Evolutionary conservation across 2,113 vertebrate species (phyloP).

Genomic region (Thymallus thymallus): DNA sequence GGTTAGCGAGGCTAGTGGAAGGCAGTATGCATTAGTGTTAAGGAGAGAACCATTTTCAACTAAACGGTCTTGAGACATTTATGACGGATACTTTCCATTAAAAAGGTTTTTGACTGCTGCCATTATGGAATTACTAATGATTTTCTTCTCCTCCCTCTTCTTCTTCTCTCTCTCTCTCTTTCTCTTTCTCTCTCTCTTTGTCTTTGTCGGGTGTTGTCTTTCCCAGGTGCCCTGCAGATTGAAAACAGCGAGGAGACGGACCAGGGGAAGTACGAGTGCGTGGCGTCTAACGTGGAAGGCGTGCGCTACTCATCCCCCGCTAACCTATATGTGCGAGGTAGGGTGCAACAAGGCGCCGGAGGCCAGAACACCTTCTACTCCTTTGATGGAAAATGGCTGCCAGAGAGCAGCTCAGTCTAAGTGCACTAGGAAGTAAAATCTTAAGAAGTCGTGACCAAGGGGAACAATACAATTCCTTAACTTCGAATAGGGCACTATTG

Average conservation of each 20-base stretch:
- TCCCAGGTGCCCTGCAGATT: constrained; percentile 94
- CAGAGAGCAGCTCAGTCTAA: constrained; percentile 51
- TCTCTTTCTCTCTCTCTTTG: constrained; percentile 35
- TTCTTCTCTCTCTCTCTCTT: constrained; percentile 36
- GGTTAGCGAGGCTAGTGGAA: constrained; percentile 23
- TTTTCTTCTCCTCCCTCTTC: constrained; percentile 13
- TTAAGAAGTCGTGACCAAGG: constrained; percentile 45
- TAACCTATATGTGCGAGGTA: constrained; percentile 99
- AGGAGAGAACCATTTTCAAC: constrained; percentile 18
- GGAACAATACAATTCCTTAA: neutral
- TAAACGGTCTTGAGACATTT: no score
- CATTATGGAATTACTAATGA: constrained; percentile 56
- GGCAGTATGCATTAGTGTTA: constrained; percentile 34
- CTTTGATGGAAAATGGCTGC: constrained; percentile 42
- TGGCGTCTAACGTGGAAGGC: constrained; percentile 95
- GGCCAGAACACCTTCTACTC: constrained; percentile 33
- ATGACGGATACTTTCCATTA: constrained; percentile 29
- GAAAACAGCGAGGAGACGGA: constrained; percentile 98
- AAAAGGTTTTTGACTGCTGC: constrained; percentile 43
- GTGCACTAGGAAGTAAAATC: constrained; percentile 27
- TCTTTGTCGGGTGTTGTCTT: constrained; percentile 52
- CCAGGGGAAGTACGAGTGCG: constrained; percentile 99
- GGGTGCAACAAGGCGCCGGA: constrained; percentile 77
- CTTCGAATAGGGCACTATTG: constrained; percentile 35
- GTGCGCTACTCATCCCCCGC: constrained; percentile 97